Evolutionary conservation across 2,113 vertebrate genomes (phyloP).

Genomic region (Stictonetta naevosa): DNA sequence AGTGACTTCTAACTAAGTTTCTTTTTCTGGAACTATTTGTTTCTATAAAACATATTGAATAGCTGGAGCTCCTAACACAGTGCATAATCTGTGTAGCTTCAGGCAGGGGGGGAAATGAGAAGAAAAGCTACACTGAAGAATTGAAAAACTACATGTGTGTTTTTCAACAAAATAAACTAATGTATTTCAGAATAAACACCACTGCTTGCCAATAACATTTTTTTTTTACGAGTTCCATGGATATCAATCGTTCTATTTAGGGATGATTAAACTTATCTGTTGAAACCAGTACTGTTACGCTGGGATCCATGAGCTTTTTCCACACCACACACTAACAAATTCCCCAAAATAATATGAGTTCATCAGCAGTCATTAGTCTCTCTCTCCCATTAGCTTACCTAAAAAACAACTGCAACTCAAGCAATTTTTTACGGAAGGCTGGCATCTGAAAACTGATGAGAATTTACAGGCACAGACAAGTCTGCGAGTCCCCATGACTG

Average conservation of each 20-base stretch:
- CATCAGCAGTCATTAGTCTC: not conserved
- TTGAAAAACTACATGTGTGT: not conserved
- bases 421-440: not conserved
- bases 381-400: not conserved
- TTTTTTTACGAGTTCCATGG: not conserved
- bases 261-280: not conserved
- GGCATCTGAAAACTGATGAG: not conserved
- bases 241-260: not conserved
- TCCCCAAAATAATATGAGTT: not conserved
- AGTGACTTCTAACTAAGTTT: not conserved
- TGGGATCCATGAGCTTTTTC: not conserved
- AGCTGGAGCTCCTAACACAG: not conserved
- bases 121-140: not conserved
- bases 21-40: not conserved
- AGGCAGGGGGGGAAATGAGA: not conserved
- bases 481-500: rapidly evolving
- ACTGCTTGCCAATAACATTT: not conserved
- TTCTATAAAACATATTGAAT: not conserved
- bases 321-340: not conserved
- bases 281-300: not conserved
- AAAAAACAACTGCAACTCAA: not conserved
- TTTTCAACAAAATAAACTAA: not conserved
- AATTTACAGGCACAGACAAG: not conserved
- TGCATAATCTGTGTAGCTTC: not conserved
- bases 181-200: not conserved